Evolutionary conservation across 2,113 vertebrate species (phyloP).

Genomic region (Heterochromis multidens): DNA sequence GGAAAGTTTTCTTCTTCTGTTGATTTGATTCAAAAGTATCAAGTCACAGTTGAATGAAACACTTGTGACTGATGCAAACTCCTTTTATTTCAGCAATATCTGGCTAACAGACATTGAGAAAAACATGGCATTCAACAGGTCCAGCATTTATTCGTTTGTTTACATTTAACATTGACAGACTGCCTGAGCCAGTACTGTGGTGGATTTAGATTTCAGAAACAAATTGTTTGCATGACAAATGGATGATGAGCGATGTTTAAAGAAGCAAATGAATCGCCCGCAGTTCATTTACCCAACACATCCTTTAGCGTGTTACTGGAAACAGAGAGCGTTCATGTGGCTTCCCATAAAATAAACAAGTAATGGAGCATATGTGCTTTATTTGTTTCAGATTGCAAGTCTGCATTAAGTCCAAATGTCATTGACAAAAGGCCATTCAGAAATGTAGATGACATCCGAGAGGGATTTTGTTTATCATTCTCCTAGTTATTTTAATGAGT

Average conservation of each 20-base stretch:
- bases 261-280: conserved; percentile 13
- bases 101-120: conserved; percentile 3
- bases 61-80: not conserved
- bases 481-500: not conserved
- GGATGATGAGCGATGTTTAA: conserved; percentile 19
- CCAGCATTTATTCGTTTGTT: not conserved
- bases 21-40: not conserved
- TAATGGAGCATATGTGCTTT: conserved; percentile 10
- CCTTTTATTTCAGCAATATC: not conserved
- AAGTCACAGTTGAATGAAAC: not conserved
- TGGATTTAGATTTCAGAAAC: conserved; percentile 7
- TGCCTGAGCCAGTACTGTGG: not conserved
- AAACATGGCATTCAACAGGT: not conserved
- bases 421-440: not conserved
- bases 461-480: not conserved
- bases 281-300: conserved; percentile 11
- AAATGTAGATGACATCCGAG: not conserved
- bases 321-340: conserved; percentile 40
- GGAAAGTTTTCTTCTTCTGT: not conserved
- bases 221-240: conserved; percentile 25
- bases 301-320: conserved; percentile 30
- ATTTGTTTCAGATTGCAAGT: conserved; percentile 28
- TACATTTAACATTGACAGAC: conserved; percentile 1
- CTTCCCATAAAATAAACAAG: conserved; percentile 42
- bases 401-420: not conserved